A percentile compares a stretch with the other conserved stretches of the same genome.
Evolutionary conservation across 2,113 vertebrate species (phyloP).

Genomic region (Zapornia atra): DNA sequence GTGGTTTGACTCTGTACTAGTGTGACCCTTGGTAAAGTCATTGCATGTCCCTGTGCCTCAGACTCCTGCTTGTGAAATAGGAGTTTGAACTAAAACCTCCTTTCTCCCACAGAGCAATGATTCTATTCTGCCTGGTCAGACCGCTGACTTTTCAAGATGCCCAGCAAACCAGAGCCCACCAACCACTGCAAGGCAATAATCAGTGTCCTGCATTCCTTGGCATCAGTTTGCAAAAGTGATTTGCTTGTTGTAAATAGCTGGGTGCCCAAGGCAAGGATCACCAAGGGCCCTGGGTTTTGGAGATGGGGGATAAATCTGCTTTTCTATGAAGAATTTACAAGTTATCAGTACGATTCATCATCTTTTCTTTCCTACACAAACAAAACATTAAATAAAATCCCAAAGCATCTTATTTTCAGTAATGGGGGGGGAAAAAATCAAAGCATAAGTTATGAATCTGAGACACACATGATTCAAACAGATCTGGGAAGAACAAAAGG

Average conservation of each 20-base stretch:
- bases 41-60: background rate
- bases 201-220: background rate
- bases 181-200: background rate
- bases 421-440: background rate
- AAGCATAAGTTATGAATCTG: background rate
- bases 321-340: background rate
- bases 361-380: background rate
- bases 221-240: background rate
- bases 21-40: background rate
- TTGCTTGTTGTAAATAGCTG: background rate
- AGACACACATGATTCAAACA: background rate
- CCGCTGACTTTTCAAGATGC: background rate
- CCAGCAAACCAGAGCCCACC: background rate
- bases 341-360: background rate
- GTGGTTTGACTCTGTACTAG: background rate
- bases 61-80: background rate
- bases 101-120: background rate
- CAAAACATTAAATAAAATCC: background rate
- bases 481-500: background rate
- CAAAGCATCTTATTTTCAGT: background rate
- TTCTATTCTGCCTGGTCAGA: background rate
- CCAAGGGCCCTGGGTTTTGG: background rate
- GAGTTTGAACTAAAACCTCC: background rate
- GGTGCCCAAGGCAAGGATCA: background rate
- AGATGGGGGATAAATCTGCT: background rate